Conservation (phyloP, 2,888 invertebrate species). For the Orchesellides sinensis region DNA sequence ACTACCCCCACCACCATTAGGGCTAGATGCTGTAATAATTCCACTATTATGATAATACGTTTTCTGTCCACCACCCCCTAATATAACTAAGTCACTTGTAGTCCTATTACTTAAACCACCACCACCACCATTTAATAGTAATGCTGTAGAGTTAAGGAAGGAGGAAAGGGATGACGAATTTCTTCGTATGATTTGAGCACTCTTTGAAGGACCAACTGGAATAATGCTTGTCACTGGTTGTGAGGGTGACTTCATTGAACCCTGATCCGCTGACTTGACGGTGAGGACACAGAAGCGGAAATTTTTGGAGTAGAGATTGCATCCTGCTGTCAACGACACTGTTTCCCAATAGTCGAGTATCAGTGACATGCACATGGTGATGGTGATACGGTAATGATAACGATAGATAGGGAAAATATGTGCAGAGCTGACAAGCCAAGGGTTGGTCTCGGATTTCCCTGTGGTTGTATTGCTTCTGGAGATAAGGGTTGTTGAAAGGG, state of each 20-base stretch:
- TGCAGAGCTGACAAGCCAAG: constrained; percentile 33
- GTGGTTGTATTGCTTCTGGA: constrained; percentile 14
- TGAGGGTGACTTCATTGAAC: constrained; percentile 38
- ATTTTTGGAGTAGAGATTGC: constrained; percentile 73
- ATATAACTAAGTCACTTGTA: background rate
- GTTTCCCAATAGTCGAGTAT: constrained; percentile 74
- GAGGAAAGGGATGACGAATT: constrained; percentile 34
- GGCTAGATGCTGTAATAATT: constrained; percentile 41
- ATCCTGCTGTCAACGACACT: constrained; percentile 70
- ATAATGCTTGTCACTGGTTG: constrained; percentile 25
- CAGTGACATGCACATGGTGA: constrained; percentile 73
- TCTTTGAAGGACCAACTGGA: constrained; percentile 40
- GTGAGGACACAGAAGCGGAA: constrained; percentile 73
- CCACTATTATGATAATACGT: constrained; percentile 44
- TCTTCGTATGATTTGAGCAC: constrained; percentile 50
- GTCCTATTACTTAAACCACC: constrained; percentile 18
- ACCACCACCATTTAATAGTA: constrained; percentile 37
- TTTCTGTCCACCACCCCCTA: constrained; percentile 23
- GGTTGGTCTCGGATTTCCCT: constrained; percentile 37
- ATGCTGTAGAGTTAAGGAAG: constrained; percentile 44
- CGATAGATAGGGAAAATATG: constrained; percentile 1
- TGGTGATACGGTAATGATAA: background rate
- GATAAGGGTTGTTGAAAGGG: background rate
- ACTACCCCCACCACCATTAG: constrained; percentile 5
- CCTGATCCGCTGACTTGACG: constrained; percentile 68